Conservation (phyloP, 2,113 vertebrate genomes). For the Barnardius zonarius region DNA sequence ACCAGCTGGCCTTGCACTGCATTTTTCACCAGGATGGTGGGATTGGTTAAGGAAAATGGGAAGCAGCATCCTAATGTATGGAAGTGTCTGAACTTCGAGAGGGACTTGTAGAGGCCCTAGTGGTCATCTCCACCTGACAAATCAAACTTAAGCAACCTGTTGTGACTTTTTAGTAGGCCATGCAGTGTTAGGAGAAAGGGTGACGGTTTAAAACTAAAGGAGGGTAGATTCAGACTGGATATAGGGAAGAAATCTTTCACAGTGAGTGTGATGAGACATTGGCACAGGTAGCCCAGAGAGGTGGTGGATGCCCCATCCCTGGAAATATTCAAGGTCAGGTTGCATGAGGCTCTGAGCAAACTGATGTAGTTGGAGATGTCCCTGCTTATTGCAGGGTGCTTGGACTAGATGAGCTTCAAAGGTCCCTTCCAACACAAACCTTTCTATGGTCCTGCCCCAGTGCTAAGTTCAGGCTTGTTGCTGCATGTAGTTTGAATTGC, state of each 20-base stretch:
- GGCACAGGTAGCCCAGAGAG: too few species aligned
- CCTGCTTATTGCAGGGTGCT: accelerated
- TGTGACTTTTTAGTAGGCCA: neutral
- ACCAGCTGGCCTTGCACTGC: neutral
- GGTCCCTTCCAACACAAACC: neutral
- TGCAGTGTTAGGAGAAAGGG: too few species aligned
- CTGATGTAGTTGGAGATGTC: too few species aligned
- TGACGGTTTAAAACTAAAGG: neutral
- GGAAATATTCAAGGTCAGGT: too few species aligned
- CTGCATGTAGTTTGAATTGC: accelerated
- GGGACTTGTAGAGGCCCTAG: neutral
- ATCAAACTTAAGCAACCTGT: neutral
- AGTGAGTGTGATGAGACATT: too few species aligned
- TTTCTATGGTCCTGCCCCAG: neutral
- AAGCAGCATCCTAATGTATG: neutral
- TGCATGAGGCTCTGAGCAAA: too few species aligned
- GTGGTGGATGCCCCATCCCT: too few species aligned
- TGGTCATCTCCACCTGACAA: neutral
- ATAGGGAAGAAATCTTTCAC: too few species aligned
- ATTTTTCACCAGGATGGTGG: neutral
- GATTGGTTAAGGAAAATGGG: neutral
- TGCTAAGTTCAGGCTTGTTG: neutral
- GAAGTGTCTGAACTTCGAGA: neutral
- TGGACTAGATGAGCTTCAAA: neutral
- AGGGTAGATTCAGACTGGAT: neutral